phyloP scores from a whole-genome alignment of 2,113 vertebrate species.

The Anolis sagrei region DNA sequence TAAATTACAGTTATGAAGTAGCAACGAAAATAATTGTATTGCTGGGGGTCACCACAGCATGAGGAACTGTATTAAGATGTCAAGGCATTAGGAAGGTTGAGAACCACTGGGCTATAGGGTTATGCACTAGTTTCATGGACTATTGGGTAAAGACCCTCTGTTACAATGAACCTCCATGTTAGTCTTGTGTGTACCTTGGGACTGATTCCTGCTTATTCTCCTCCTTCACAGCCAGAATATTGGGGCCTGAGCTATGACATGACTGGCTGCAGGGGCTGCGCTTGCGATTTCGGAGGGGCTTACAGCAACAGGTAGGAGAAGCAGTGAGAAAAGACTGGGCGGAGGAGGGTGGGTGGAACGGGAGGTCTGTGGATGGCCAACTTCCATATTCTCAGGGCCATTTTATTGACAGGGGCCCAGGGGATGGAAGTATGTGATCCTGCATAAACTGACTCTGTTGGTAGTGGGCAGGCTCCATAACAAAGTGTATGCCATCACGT shows the following conservation, averaged over 20 bases:
- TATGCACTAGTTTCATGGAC: no score
- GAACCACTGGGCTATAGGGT: no score
- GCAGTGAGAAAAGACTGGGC: neutral
- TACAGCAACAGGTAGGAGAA: slow-evolving; percentile 81
- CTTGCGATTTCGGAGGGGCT: slow-evolving; percentile 89
- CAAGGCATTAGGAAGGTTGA: no score
- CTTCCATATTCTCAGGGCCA: neutral
- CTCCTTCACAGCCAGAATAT: slow-evolving; percentile 79
- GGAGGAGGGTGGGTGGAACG: neutral
- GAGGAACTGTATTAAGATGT: no score
- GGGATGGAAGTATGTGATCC: neutral
- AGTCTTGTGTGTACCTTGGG: neutral
- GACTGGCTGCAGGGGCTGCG: slow-evolving; percentile 83
- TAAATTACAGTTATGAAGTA: no score
- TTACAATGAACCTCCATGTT: neutral
- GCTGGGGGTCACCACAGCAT: no score
- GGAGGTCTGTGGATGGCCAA: neutral
- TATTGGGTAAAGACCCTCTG: no score
- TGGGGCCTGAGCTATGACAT: slow-evolving; percentile 88
- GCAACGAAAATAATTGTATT: no score
- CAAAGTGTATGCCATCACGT: neutral
- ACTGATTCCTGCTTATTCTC: neutral
- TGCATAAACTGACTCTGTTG: neutral
- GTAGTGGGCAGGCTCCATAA: neutral
- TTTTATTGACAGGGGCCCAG: neutral